Evolutionary conservation across 2,113 vertebrate species (phyloP), one percentile per base, ranked within the genome.

Genomic region (Psilopogon haemacephalus): DNA sequence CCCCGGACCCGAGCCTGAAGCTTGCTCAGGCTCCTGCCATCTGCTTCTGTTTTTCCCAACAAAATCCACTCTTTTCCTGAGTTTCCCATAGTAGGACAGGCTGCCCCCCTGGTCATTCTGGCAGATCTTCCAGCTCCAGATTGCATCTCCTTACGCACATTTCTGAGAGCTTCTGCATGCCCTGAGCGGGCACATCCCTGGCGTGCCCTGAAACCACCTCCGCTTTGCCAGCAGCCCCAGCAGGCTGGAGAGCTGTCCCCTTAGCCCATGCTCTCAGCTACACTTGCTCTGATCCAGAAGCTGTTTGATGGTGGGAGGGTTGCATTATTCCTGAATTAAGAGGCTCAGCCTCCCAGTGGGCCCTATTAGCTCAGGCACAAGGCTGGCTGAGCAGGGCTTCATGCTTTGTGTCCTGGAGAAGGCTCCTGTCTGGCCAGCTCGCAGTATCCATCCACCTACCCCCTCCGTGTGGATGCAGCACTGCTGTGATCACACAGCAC

Each of bases 251-350:
- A 85, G 81, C 50, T 59, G 32, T 70, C 26, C 68, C 89, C 52
- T 88, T 90, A 60, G 85, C 64, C 69, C 6, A 0, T 35, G 65
- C 92, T 67, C 75, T 56, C 79, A 79, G 72, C 85, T 93, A 37
- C 24, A 3, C 64, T 80, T 59, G 40, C 90, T 94, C 82, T 91
- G 75, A 95, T 95, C 93, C 93, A 95, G 95, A 93, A 94, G 88
- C 72, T 88, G 68, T 67, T 89, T 94, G 90, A 86, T 4, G 14
- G 85, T 1, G 0, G 26, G 72, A 93, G 72, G 80, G 92, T 80
- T 96, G 83, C 63, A 86, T 71, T 81, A 93, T 90, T 95, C 88
- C 92, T 93, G 92, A 94, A 95, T 96, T 93, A 96, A 93, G 82
- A 77, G 4, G 2, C 72, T 94, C 65, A 83, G 83, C 48, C 82